Base-by-base conservation (phyloP, 1,140 invertebrate genomes). In the Alviniconcha marisindica region DNA sequence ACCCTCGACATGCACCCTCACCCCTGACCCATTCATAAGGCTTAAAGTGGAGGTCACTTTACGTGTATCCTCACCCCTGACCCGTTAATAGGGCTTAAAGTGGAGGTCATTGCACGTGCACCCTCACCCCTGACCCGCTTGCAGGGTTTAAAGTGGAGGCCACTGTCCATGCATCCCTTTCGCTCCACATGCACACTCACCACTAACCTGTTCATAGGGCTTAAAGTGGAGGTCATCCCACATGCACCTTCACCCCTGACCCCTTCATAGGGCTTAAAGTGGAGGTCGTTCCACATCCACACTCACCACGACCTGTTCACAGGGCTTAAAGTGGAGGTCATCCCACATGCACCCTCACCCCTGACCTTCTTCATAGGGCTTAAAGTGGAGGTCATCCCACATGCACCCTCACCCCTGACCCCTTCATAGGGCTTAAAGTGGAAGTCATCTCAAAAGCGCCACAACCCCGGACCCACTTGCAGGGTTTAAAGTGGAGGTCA, bases 201-300 rank as follows among this genome's bases (percentile, higher is more conserved):
- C 44, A 48, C 44, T 63, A 18, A 83, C 85, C 84, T 92, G 88
- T 83, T 83, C 85, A 21, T 91, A 89, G 24, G 83, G 84, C 56
- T 89, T 91, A 7, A 86, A 83, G 56, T 91, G 88, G 2, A 92
- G 77, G 44, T 92, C 91, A 74, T 89, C 90, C 91, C 92, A 93
- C 88, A 93, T 91, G 24, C 92, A n/a, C n/a, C n/a, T n/a, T n/a
- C n/a, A n/a, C n/a, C n/a, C n/a, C n/a, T n/a, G n/a, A n/a, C n/a
- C n/a, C n/a, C n/a, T 83, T 83, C 85, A 21, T 91, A 89, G 21
- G 84, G 84, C 56, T 89, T 91, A 7, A 86, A 83, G 56, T 91
- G 89, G 2, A 92, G 77, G 44, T 92, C 91, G 77, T 89, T 91
- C 92, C 92, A 93, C 88, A 93, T 91, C 21, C 92, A 74, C 31